phyloP scores from a whole-genome alignment of 2,113 vertebrate species.

The Myrmophylax atrothorax region DNA sequence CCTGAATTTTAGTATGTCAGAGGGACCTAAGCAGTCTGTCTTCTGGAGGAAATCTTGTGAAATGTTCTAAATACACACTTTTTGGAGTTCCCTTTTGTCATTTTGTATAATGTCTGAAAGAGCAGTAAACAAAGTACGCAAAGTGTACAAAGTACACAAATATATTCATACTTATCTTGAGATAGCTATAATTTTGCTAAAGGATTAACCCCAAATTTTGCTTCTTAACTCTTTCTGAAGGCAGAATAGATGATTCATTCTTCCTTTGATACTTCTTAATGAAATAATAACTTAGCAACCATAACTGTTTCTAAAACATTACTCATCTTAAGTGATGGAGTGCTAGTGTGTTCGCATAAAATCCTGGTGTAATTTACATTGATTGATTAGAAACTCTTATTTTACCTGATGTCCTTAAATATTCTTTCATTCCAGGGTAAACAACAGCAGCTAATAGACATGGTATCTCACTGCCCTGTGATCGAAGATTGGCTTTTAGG shows the following conservation, averaged over 20 bases:
- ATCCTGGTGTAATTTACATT: slow-evolving; percentile 4
- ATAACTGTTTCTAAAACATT: slow-evolving; percentile 29
- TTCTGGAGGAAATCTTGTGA: neutral
- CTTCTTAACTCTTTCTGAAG: slow-evolving; percentile 15
- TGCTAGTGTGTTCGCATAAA: slow-evolving; percentile 20
- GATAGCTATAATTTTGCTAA: neutral
- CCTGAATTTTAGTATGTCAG: neutral
- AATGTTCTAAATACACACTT: neutral
- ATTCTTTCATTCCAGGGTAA: slow-evolving; percentile 16
- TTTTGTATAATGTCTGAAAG: neutral
- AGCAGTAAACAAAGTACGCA: neutral
- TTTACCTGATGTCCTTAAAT: slow-evolving; percentile 34
- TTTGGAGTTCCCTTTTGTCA: neutral
- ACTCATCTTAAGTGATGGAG: neutral
- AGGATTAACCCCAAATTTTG: neutral
- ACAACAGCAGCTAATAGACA: neutral
- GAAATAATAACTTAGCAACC: slow-evolving; percentile 51
- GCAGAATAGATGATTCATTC: neutral
- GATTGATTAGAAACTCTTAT: slow-evolving; percentile 42
- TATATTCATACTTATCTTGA: neutral
- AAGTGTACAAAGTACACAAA: neutral
- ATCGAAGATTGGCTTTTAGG: slow-evolving; percentile 45
- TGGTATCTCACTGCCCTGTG: neutral
- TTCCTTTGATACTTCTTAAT: slow-evolving; percentile 18
- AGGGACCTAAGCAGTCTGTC: neutral